Evolutionary conservation across 2,113 vertebrate genomes (phyloP).

Genomic region (Calypte anna): DNA sequence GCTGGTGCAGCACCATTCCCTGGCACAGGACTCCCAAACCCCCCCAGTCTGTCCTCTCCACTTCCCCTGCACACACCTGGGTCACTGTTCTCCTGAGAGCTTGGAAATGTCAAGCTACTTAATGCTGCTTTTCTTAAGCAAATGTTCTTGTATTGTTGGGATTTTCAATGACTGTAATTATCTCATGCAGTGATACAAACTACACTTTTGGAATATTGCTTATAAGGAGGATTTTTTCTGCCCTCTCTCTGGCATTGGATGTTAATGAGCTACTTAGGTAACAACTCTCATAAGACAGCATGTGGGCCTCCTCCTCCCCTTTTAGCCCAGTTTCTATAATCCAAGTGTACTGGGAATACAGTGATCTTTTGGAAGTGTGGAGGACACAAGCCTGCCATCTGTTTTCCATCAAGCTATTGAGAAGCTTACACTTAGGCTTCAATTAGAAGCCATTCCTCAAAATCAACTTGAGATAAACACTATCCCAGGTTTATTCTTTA

Average conservation of each 20-base stretch:
- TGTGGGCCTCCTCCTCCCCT: not conserved
- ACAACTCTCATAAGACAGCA: not conserved
- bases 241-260: not conserved
- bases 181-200: not conserved
- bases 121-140: not conserved
- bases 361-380: accelerated
- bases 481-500: not conserved
- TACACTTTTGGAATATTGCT: not conserved
- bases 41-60: accelerated
- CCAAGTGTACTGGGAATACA: not conserved
- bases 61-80: not conserved
- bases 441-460: not conserved
- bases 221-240: not conserved
- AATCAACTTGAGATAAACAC: not conserved
- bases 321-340: not conserved
- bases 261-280: not conserved
- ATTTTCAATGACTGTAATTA: not conserved
- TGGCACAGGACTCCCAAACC: not conserved
- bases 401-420: not conserved
- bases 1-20: not conserved
- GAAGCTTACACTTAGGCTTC: not conserved
- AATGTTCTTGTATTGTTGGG: not conserved
- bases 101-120: not conserved
- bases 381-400: not conserved
- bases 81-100: not conserved